These are phyloP conservation scores for Vespertilio murinus DNA, from an alignment of 2,797 vertebrate species.

Conservation along the genomic window DNA sequence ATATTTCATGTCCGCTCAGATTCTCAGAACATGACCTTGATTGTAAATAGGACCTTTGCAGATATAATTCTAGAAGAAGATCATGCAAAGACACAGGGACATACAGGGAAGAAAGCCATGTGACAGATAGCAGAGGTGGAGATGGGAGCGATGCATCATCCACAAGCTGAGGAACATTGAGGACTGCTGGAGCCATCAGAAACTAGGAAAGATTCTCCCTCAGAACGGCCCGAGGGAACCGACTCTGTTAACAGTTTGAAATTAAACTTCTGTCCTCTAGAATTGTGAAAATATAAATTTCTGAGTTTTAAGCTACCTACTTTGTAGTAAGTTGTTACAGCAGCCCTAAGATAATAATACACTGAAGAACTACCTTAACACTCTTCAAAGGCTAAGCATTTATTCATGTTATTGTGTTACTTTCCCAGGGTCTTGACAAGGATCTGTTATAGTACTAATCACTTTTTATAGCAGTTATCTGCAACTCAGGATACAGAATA, in stretches of 20 bases:
- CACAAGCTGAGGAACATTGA: background rate
- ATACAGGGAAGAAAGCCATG: background rate
- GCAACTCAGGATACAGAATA: background rate
- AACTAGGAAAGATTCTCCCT: background rate
- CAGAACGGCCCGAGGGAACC: background rate
- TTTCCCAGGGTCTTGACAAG: background rate
- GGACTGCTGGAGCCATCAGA: background rate
- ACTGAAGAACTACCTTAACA: background rate
- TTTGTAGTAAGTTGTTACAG: background rate
- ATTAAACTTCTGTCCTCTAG: background rate
- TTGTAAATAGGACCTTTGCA: background rate
- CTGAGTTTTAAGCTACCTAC: background rate
- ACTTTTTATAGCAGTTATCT: background rate
- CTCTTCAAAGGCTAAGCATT: background rate
- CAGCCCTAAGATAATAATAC: background rate
- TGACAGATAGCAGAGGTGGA: background rate
- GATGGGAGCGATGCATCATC: background rate
- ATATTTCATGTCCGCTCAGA: background rate
- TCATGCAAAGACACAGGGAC: background rate
- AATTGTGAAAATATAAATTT: background rate
- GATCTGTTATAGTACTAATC: background rate
- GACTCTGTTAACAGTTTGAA: background rate
- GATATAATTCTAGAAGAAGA: background rate
- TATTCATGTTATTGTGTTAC: background rate
- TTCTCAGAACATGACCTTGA: background rate